Base-by-base conservation (phyloP, 2,888 invertebrate genomes). In the Baccha elongata region DNA sequence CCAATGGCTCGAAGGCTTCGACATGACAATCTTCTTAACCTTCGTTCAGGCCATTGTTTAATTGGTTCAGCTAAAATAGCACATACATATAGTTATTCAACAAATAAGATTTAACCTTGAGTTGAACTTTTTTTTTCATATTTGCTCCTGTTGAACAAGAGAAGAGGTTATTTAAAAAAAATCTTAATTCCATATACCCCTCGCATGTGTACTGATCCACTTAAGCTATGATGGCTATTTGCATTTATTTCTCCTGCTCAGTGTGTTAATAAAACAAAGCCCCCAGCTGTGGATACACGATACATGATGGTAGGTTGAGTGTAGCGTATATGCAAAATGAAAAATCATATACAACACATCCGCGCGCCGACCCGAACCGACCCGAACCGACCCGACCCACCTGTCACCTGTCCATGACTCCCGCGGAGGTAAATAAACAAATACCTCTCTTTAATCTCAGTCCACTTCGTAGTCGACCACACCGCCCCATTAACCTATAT, bases 401-500 rank as follows among this genome's bases (percentile, higher is more conserved):
- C 53, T 21, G 21, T 11, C 60, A 69, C 46, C 60, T 65, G 69
- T 81, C 76, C 71, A 65, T 81, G 65, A 60, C 69, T 75, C 65
- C 75, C 21, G 64, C 64, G 46, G 76, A 53, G 81, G 65, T 71
- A 76, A 76, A 80, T 65, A 75, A 80, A 81, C 60, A 81, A 81
- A 72, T 71, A 75, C 55, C 46, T 44, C 62, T 29, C 60, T 44
- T 58, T 26, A 64, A 75, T 69, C 69, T 71, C 71, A 76, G 53
- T 46, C 65, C 64, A 60, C 60, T 58, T 15, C 21, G 40, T 29
- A 52, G 35, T 32, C 74, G 68, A 62, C 62, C 48, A 48, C 58
- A 32, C 76, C 71, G 65, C 52, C 81, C 81, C 81, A 81, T 67
- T 81, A 81, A 81, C 81, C 81, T 81, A 81, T 81, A 81, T 76